phyloP scores from a whole-genome alignment of 2,797 vertebrate genomes.

The Nyctalus aviator region DNA sequence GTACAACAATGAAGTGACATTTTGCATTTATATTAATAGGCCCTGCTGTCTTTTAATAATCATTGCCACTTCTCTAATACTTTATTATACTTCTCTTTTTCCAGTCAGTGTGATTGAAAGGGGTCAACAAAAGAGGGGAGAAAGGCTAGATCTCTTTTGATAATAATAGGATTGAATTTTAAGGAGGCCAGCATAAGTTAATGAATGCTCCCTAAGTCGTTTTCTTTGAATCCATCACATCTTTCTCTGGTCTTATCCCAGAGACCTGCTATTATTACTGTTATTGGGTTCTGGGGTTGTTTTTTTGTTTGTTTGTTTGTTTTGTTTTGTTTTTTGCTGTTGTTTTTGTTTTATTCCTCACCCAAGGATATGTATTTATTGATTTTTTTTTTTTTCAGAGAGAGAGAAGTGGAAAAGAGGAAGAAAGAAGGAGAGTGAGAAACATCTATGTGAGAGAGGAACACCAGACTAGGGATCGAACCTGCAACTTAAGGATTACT shows the following conservation, averaged over 20 bases:
- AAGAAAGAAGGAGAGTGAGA: neutral
- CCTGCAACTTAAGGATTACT: neutral
- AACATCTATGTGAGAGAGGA: neutral
- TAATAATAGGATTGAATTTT: neutral
- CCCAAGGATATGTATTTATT: neutral
- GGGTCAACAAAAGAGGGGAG: neutral
- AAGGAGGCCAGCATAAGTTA: neutral
- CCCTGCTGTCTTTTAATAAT: neutral
- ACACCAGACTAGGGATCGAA: neutral
- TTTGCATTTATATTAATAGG: neutral
- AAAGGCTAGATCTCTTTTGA: neutral
- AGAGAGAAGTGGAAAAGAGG: neutral
- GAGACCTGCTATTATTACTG: neutral
- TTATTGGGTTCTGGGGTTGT: neutral
- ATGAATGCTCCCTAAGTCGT: neutral
- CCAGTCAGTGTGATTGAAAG: neutral
- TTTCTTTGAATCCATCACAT: neutral
- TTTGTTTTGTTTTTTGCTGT: neutral
- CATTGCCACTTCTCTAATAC: neutral
- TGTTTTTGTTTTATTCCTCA: neutral
- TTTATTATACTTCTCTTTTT: neutral
- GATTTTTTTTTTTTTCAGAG: neutral
- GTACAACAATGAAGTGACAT: neutral
- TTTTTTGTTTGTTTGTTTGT: too few species aligned
- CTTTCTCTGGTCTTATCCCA: neutral